Conservation (phyloP, 2,888 invertebrate species). For the Deilephila porcellus region DNA sequence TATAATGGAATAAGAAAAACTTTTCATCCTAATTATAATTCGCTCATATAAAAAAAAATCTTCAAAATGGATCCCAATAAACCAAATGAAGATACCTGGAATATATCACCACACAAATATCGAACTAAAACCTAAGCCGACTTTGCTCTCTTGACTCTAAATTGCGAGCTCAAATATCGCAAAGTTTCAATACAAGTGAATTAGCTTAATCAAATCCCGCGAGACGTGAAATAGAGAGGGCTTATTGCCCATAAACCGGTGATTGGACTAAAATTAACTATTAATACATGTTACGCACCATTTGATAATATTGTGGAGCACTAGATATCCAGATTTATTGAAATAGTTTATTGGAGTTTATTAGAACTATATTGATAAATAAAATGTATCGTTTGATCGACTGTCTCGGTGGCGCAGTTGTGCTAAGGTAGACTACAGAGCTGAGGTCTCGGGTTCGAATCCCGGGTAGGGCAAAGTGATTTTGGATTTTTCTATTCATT, state of each 20-base stretch:
- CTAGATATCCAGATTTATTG: neutral
- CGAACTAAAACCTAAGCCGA: neutral
- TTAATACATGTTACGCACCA: neutral
- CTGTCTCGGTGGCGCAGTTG: too few species aligned
- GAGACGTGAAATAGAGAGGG: conserved; percentile 3
- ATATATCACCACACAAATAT: neutral
- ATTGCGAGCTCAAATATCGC: neutral
- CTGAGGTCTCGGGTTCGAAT: too few species aligned
- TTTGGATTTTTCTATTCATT: too few species aligned
- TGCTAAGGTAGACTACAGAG: too few species aligned
- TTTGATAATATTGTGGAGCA: neutral
- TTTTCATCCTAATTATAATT: too few species aligned
- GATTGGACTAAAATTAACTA: conserved; percentile 13
- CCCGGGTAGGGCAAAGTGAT: too few species aligned
- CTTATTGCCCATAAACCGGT: neutral
- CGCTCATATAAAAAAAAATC: too few species aligned
- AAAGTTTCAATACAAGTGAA: conserved; percentile 16
- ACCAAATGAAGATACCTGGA: too few species aligned
- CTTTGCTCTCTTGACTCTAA: too few species aligned
- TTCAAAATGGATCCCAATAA: too few species aligned
- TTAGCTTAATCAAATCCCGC: conserved; percentile 6
- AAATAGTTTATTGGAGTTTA: neutral
- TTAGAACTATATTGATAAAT: neutral
- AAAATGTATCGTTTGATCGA: too few species aligned
- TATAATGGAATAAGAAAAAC: too few species aligned